Evolutionary conservation across 2,888 invertebrate species (phyloP).

Genomic region (Anthrax anthrax): DNA sequence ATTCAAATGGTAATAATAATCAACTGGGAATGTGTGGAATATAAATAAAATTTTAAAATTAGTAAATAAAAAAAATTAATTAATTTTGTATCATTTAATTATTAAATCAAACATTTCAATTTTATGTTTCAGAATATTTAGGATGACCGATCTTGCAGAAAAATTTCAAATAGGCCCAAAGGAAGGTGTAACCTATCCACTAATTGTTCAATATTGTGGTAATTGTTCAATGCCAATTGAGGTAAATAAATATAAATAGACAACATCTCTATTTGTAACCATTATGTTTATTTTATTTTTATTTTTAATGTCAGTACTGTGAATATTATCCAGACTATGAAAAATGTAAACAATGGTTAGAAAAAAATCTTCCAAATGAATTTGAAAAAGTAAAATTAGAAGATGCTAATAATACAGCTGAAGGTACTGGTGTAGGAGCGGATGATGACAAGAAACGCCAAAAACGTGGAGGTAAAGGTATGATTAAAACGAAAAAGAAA

Average conservation of each 20-base stretch:
- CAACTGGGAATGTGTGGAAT: too few species aligned
- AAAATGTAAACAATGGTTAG: constrained; percentile 93
- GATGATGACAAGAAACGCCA: constrained; percentile 93
- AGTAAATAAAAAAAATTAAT: too few species aligned
- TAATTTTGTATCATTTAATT: too few species aligned
- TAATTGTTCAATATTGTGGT: constrained; percentile 79
- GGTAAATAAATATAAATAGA: constrained; percentile 37
- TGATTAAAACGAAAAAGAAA: constrained; percentile 89
- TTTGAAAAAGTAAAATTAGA: constrained; percentile 69
- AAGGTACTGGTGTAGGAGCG: constrained; percentile 50
- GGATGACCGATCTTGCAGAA: constrained; percentile 22
- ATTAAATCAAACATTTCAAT: too few species aligned
- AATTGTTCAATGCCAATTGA: constrained; percentile 92
- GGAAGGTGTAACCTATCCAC: constrained; percentile 63
- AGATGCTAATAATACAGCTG: constrained; percentile 21
- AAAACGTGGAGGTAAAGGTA: constrained; percentile 92
- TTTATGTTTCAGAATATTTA: too few species aligned
- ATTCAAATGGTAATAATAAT: too few species aligned
- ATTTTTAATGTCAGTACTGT: too few species aligned
- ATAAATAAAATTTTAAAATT: too few species aligned
- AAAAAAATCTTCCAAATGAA: constrained; percentile 83
- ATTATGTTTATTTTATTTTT: constrained; percentile 15
- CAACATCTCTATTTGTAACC: too few species aligned
- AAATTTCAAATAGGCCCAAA: constrained; percentile 49
- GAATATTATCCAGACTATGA: constrained; percentile 97